Evolutionary conservation across 2,888 invertebrate species (phyloP), one percentile per base, ranked within the genome.

Genomic region (Lymantria monacha): DNA sequence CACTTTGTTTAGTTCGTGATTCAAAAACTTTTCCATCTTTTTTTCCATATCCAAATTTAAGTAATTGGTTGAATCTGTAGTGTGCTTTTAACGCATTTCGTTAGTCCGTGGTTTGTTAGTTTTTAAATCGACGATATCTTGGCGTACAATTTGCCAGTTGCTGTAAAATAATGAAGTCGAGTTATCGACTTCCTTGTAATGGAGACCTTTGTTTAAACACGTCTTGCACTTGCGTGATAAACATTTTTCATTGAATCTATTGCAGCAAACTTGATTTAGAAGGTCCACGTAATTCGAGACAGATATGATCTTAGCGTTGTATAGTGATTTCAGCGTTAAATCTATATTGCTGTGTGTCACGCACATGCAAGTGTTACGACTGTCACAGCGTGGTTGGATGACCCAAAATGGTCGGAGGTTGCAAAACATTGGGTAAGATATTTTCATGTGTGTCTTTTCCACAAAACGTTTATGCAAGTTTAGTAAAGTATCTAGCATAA

Each of bases 351-450:
- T 65, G 56, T 61, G 67, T n/a, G 41, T 49, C 37, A 47, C 55
- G 53, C 63, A 72, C 55, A n/a, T 33, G 53, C 63, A 71, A 33
- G 70, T 71, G 38, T 72, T 63, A 37, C 66, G 63, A 45, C 65
- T 22, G 15, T 10, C 14, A n/a, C 36, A 3, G 57, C 55, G 63
- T 48, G 70, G 68, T 38, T 51, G 14, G 22, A 71, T 63, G 40
- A 71, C 57, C 67, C 65, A 57, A 59, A 63, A 63, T 47, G 61
- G 61, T 51, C 57, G 55, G 0, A 61, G 49, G 42, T 49, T 46
- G 53, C 60, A 48, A 57, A 71, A 64, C n/a, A 22, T 14, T 10
- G 38, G 33, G 14, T 42, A 42, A 11, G 30, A 11, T 3, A 42
- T 42, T 42, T 42, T 30, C 10, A 41, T 7, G 37, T 37, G n/a